Conservation (phyloP, 2,797 vertebrate species). For the Propithecus perrieri region DNA sequence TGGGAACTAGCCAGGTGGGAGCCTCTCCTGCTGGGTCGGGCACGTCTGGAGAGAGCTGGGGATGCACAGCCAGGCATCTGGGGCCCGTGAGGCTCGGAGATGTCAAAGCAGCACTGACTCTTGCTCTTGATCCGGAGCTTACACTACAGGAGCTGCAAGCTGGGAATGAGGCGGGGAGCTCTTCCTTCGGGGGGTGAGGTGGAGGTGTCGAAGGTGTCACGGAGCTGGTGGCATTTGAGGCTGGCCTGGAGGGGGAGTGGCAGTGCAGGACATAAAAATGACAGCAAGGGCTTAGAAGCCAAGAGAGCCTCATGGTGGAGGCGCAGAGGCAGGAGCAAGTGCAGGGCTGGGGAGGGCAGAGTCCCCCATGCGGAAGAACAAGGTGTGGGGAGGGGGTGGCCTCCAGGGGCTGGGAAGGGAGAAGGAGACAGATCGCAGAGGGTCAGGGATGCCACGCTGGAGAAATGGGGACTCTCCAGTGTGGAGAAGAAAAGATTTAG, state of each 20-base stretch:
- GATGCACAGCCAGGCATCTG: neutral
- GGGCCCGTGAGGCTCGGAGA: neutral
- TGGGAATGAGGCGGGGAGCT: accelerated
- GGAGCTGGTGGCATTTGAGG: neutral
- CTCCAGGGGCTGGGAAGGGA: neutral
- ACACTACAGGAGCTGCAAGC: no score
- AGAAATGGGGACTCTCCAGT: neutral
- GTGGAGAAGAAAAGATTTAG: neutral
- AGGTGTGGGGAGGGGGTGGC: neutral
- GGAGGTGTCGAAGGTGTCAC: neutral
- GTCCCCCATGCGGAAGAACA: accelerated
- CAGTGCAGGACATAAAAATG: neutral
- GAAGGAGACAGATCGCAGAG: neutral
- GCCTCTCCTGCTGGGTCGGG: neutral
- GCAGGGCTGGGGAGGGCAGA: neutral
- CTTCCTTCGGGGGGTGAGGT: neutral
- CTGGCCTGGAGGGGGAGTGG: neutral
- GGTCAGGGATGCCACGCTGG: neutral
- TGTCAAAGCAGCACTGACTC: neutral
- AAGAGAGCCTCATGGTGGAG: neutral
- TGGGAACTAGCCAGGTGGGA: neutral
- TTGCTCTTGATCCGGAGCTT: neutral
- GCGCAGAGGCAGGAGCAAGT: accelerated
- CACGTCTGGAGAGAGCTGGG: neutral
- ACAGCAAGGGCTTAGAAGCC: neutral